Percentiles rank a stretch among this genome's conserved stretches.
Conservation (phyloP, 2,113 vertebrate species). For the Propithecus coquereli region DNA sequence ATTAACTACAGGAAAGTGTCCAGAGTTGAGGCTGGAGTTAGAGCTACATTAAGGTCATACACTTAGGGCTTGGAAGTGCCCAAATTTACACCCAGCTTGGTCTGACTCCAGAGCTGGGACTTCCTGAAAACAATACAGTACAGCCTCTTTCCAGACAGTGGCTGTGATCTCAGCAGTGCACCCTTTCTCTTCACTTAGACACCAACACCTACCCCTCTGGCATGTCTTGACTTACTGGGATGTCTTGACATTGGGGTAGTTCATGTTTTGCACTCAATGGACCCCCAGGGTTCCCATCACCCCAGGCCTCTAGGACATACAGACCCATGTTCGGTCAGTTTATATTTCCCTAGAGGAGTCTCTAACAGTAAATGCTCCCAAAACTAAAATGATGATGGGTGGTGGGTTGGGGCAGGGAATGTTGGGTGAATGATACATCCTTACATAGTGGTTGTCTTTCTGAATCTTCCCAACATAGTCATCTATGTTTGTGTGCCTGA, state of each 20-base stretch:
- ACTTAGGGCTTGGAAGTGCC: background rate
- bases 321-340: background rate
- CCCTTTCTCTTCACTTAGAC: background rate
- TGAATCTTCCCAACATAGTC: background rate
- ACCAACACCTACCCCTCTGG: background rate
- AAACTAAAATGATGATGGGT: background rate
- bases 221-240: background rate
- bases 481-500: background rate
- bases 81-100: too few species aligned
- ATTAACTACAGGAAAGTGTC: background rate
- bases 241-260: background rate
- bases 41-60: background rate
- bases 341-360: background rate
- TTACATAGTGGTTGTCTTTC: background rate
- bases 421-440: background rate
- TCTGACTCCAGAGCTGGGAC: background rate
- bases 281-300: background rate
- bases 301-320: background rate
- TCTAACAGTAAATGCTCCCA: background rate
- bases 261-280: background rate
- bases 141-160: background rate
- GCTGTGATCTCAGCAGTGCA: background rate
- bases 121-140: too few species aligned
- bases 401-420: background rate
- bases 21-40: background rate